phyloP scores from a whole-genome alignment of 2,888 invertebrate species.

The Nephrotoma appendiculata region DNA sequence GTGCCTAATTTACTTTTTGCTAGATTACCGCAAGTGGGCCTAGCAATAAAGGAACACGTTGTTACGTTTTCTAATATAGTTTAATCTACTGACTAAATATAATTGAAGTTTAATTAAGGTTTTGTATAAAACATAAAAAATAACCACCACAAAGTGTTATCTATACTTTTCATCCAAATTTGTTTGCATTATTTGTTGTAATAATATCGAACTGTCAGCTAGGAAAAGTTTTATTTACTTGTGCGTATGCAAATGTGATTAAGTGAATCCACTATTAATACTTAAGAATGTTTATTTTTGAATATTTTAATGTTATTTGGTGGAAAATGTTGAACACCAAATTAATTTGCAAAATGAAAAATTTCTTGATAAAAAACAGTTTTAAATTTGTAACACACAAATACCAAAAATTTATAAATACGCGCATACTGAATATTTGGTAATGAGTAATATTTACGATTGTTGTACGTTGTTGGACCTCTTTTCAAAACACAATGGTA shows the following conservation, averaged over 20 bases:
- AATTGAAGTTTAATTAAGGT: too few species aligned
- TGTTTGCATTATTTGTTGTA: neutral
- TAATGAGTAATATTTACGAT: too few species aligned
- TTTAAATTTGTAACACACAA: neutral
- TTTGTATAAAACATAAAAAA: too few species aligned
- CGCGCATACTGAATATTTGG: too few species aligned
- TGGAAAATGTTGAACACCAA: neutral
- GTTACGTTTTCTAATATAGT: too few species aligned
- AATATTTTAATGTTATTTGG: neutral
- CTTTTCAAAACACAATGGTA: too few species aligned
- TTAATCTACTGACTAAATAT: too few species aligned
- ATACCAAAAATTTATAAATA: neutral
- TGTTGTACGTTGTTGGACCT: too few species aligned
- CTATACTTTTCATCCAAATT: neutral
- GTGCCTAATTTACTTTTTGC: too few species aligned
- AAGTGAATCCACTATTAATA: neutral
- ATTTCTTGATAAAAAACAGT: neutral
- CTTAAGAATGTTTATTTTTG: neutral
- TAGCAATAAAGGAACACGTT: too few species aligned
- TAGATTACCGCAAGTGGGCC: too few species aligned
- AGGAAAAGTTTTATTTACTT: neutral
- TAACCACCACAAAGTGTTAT: neutral
- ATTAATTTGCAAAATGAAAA: neutral
- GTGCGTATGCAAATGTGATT: neutral
- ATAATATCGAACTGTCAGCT: neutral